Base-by-base conservation (phyloP, 1,140 invertebrate genomes). In the Anastrepha ludens region DNA sequence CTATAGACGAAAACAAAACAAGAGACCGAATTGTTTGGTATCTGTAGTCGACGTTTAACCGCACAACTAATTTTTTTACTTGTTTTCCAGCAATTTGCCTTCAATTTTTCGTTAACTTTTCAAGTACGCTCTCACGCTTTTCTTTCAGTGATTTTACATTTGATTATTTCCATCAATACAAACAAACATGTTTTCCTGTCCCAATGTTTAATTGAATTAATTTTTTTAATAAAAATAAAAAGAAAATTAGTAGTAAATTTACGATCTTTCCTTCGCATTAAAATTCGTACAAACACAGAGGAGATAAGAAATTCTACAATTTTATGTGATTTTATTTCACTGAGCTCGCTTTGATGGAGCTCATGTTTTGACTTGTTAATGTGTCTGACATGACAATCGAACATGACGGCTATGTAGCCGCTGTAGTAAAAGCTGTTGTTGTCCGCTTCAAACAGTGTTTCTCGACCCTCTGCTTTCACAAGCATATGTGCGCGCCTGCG, bases 301-400 rank as follows among this genome's bases (percentile, higher is more conserved):
- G 17, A 50, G 74, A 81, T 81, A 81, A 81, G 74, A 81, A 81
- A 81, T 81, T 81, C n/a, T 81, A 81, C 74, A 81, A 50, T 81
- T 81, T 81, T 81, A 81, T 81, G 74, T 81, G 74, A 58, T 81
- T 81, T 81, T 81, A 81, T 81, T 81, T 81, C 50, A 81, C 74
- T 55, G 20, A 13, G 47, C 55, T 55, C 50, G 47, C 47, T 81
- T 81, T 81, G 74, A 81, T 81, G 74, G 74, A 81, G 74, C 74
- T 81, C 74, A 81, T 81, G 74, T 55, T 81, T 81, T 81, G 74
- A 81, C 74, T 81, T 81, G 74, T 81, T 81, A 81, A 81, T 81
- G 74, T 81, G 74, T 81, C 50, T 81, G 55, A 58, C 74, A 55
- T 81, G 74, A 81, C 74, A 81, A 47, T 81, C 74, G 74, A 81